Evolutionary conservation across 2,113 vertebrate genomes (phyloP).

Genomic region (Sylvilagus bachmani): DNA sequence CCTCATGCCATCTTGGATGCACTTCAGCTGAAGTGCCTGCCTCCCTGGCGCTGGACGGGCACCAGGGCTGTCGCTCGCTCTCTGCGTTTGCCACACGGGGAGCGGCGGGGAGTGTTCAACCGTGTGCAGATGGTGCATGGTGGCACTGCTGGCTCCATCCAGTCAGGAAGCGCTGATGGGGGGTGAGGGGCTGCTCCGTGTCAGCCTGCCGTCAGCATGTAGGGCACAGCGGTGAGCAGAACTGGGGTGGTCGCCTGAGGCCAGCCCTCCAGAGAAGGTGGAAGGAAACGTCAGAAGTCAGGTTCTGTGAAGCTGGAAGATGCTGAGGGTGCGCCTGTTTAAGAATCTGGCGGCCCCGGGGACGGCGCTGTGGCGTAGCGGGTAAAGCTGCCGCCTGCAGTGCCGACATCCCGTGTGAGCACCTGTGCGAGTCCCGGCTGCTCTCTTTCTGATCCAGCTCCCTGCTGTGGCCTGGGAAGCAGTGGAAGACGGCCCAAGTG

Average conservation of each 20-base stretch:
- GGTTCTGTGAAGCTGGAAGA: not conserved
- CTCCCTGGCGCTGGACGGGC: too few relatives aligned
- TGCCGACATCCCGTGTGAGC: too few relatives aligned
- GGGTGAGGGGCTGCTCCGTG: not conserved
- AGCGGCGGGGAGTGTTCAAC: fast-evolving
- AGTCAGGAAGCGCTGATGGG: too few relatives aligned
- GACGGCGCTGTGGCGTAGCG: too few relatives aligned
- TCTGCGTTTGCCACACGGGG: not conserved
- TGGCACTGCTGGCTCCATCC: not conserved
- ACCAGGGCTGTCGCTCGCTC: not conserved
- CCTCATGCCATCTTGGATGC: too few relatives aligned
- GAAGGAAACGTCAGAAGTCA: not conserved
- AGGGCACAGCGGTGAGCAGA: not conserved
- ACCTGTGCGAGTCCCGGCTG: too few relatives aligned
- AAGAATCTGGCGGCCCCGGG: not conserved
- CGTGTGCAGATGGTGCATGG: fast-evolving
- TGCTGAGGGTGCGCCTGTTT: not conserved
- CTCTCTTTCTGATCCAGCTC: too few relatives aligned
- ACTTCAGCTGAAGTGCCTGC: too few relatives aligned
- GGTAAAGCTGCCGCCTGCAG: too few relatives aligned
- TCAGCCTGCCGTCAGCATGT: not conserved
- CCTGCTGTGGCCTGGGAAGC: too few relatives aligned
- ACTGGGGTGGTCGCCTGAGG: fast-evolving
- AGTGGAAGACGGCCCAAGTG: too few relatives aligned
- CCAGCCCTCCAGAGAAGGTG: not conserved